Conservation (phyloP, 2,113 vertebrate genomes). For the Atrichornis clamosus region DNA sequence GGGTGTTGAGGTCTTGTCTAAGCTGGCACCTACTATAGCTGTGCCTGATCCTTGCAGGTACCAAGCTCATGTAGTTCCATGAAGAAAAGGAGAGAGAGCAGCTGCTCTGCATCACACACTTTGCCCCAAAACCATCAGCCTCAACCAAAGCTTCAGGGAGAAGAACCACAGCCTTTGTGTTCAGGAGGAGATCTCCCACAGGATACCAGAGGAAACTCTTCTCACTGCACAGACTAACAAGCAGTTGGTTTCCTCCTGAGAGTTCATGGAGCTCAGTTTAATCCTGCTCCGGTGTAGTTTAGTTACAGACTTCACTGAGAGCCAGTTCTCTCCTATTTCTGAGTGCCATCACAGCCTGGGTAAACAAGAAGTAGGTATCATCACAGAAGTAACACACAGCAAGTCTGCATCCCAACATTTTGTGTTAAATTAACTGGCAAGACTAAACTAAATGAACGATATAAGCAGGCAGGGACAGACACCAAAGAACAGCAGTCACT, state of each 20-base stretch:
- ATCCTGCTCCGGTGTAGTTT: background rate
- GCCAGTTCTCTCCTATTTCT: background rate
- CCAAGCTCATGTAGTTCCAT: background rate
- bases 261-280: background rate
- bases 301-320: background rate
- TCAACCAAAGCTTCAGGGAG: rapidly evolving
- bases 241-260: background rate
- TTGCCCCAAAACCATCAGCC: background rate
- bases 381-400: rapidly evolving
- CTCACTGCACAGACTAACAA: background rate
- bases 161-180: background rate
- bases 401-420: background rate
- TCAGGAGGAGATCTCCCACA: background rate
- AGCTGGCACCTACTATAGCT: background rate
- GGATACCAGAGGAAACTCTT: background rate
- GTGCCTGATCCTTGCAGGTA: background rate
- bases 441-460: background rate
- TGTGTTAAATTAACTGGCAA: background rate
- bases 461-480: background rate
- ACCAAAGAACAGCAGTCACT: background rate
- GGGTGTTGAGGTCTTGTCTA: background rate
- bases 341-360: background rate
- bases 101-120: background rate
- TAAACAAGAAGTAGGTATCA: background rate
- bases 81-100: background rate